These are phyloP conservation scores for Nipponacmea schrenckii DNA, from an alignment of 2,888 invertebrate species.

Conservation along the genomic window DNA sequence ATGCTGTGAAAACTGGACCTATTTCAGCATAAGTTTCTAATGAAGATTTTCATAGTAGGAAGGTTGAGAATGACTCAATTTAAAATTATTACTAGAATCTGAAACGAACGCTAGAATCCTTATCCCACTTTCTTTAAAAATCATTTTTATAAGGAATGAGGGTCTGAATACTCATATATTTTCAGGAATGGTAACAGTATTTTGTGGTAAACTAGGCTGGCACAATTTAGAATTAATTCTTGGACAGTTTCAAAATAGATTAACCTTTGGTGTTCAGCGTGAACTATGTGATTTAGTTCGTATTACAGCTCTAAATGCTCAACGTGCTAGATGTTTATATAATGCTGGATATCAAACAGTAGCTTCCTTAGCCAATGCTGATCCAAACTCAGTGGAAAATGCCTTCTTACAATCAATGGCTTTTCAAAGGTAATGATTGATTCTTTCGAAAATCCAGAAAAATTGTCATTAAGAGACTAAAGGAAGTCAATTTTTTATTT, in stretches of 20 bases:
- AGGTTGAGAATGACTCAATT: too few relatives aligned
- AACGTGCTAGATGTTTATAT: conserved; percentile 84
- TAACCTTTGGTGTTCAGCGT: conserved; percentile 92
- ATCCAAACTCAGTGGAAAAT: conserved; percentile 78
- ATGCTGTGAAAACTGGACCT: too few relatives aligned
- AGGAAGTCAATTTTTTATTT: too few relatives aligned
- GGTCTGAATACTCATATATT: not conserved
- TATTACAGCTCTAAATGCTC: conserved; percentile 83
- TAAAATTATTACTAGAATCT: too few relatives aligned
- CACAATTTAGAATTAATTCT: conserved; percentile 87
- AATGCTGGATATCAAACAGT: conserved; percentile 83
- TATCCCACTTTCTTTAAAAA: too few relatives aligned
- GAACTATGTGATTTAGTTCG: conserved; percentile 89
- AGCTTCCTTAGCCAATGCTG: conserved; percentile 81
- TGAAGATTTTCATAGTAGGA: too few relatives aligned
- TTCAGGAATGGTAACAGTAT: conserved; percentile 94
- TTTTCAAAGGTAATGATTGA: conserved; percentile 77
- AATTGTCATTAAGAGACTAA: not conserved
- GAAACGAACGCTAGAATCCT: too few relatives aligned
- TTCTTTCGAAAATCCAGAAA: not conserved
- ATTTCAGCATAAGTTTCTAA: too few relatives aligned
- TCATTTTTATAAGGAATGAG: too few relatives aligned
- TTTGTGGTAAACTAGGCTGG: conserved; percentile 94
- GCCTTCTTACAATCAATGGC: conserved; percentile 82
- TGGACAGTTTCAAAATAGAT: conserved; percentile 90